phyloP scores from a whole-genome alignment of 2,113 vertebrate species.

The Triplophysa rosa region DNA sequence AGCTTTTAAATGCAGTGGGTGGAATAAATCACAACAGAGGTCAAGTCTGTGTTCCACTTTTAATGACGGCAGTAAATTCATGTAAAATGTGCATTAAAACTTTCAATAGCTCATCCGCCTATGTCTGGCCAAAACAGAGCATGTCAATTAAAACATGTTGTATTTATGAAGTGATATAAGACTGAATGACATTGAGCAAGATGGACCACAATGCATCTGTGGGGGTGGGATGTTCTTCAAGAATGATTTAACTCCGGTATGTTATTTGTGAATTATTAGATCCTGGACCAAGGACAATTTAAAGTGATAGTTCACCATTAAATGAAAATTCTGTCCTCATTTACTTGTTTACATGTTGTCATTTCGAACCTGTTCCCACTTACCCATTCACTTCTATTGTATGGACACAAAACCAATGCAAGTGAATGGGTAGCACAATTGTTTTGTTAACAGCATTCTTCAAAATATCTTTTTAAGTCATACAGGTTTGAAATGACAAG shows the following conservation, averaged over 20 bases:
- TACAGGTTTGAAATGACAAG: no score
- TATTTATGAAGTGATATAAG: constrained; percentile 37
- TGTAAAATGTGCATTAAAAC: constrained; percentile 55
- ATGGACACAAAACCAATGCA: no score
- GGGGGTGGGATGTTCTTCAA: neutral
- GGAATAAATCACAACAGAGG: constrained; percentile 55
- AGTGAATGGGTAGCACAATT: no score
- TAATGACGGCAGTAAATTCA: constrained; percentile 54
- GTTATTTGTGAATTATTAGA: no score
- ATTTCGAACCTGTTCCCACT: no score
- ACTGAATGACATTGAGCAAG: constrained; percentile 3
- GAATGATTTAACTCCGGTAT: neutral
- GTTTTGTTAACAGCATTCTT: no score
- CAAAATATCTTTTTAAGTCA: no score
- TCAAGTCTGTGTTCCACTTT: constrained; percentile 43
- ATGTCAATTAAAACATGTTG: constrained; percentile 39
- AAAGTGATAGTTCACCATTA: no score
- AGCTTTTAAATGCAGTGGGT: constrained; percentile 51
- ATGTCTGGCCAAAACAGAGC: constrained; percentile 18
- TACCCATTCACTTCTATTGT: no score
- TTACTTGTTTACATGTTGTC: no score
- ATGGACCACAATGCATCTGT: neutral
- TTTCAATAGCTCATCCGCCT: constrained; percentile 40
- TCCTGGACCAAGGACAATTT: no score
- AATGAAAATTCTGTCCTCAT: no score